Evolutionary conservation across 2,888 invertebrate species (phyloP), one percentile per base, ranked within the genome.

Genomic region (Schizotus pectinicornis): DNA sequence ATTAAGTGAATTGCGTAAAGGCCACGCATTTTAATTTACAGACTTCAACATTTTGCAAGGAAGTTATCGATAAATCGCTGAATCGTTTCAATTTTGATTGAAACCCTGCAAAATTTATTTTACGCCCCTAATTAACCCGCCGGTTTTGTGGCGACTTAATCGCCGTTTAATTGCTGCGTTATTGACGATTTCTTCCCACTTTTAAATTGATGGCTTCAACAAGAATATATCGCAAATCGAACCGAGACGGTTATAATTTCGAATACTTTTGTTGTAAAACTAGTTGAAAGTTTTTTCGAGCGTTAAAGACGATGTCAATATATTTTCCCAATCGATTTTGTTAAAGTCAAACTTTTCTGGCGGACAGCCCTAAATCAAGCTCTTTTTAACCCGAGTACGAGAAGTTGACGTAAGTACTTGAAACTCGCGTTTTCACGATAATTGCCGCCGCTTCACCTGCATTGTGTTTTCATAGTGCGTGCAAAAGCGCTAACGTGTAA

Each of bases 251-350:
- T 34, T 36, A 45, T 48, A 56, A 58, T 58, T 58, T 53, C 33
- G 45, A 42, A 58, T 58, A 52, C 47, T 53, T 59, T 51, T 55
- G 46, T 55, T 48, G 36, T 46, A 59, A 51, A 55, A 43, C 50
- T 55, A 59, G 50, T 59, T 36, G 36, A 55, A 59, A 59, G 55
- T 59, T 59, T 55, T 59, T 59, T 55, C 55, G 41, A 59, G 55
- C 59, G 55, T 55, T 51, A 47, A 55, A 59, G 48, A 51, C 51
- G 51, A 55, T 55, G 55, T 59, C 59, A 37, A 55, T 59, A 59
- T 51, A 59, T 59, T 59, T 59, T 45, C 42, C 35, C 54, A 54
- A 50, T 54, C 54, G 59, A 53, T 50, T 50, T 56, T 52, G 35
- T 50, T 51, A 45, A 45, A 53, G 45, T 46, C 32, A 45, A 53